Conservation (phyloP, 2,888 invertebrate genomes). For the Rhimphoctona megacephalus region DNA sequence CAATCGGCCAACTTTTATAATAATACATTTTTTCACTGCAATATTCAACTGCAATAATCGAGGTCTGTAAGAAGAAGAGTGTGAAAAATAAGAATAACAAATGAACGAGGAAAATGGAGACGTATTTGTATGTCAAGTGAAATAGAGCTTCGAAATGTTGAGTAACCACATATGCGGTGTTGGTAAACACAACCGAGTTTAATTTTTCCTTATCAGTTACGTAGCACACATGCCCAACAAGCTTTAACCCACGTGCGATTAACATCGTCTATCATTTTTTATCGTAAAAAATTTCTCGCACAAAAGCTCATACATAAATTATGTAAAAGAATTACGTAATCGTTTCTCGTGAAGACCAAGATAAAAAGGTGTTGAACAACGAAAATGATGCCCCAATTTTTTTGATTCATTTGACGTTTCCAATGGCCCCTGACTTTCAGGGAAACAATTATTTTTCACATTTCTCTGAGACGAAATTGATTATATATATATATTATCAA, state of each 20-base stretch:
- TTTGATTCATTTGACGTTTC: neutral
- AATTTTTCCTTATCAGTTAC: slow-evolving; percentile 46
- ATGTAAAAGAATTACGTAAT: neutral
- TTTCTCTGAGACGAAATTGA: neutral
- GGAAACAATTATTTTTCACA: neutral
- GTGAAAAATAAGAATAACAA: slow-evolving; percentile 18
- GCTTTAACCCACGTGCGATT: slow-evolving; percentile 9
- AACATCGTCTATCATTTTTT: neutral
- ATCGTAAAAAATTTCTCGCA: neutral
- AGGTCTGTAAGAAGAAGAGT: neutral
- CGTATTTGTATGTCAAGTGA: slow-evolving; percentile 17
- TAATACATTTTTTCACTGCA: no score
- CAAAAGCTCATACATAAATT: neutral
- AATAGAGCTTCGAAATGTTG: slow-evolving; percentile 12
- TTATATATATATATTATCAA: no score
- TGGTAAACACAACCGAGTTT: slow-evolving; percentile 47
- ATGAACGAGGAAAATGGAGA: slow-evolving; percentile 2
- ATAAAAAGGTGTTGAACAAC: neutral
- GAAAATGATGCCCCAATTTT: neutral
- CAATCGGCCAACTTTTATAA: no score
- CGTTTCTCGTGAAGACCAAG: neutral
- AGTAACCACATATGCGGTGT: slow-evolving; percentile 35
- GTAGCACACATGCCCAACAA: neutral
- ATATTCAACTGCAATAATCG: no score
- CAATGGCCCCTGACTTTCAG: neutral